Conservation (phyloP, 2,888 invertebrate genomes). For the Linyphia triangularis region DNA sequence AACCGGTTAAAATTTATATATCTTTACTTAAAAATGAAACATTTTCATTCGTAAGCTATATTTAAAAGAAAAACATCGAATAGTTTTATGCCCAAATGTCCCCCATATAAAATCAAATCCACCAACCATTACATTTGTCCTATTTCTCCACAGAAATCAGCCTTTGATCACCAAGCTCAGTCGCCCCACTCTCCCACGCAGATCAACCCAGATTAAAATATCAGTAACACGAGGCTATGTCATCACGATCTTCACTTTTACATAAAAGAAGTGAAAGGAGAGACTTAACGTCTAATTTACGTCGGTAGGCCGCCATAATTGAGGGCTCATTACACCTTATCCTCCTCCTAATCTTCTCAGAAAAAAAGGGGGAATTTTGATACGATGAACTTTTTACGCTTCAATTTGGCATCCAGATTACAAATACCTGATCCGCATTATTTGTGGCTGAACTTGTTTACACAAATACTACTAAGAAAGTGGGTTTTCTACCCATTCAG, state of each 20-base stretch:
- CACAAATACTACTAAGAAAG: too few relatives aligned
- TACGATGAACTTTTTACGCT: background rate
- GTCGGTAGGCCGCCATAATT: background rate
- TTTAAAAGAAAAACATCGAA: background rate
- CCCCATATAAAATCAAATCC: background rate
- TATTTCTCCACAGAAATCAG: background rate
- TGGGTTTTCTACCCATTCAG: too few relatives aligned
- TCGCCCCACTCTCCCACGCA: constrained; percentile 29
- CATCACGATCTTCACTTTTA: background rate
- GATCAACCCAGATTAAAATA: constrained; percentile 11
- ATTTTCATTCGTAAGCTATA: too few relatives aligned
- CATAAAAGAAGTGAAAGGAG: constrained; percentile 20
- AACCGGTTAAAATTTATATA: too few relatives aligned
- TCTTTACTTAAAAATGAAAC: too few relatives aligned
- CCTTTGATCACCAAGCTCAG: background rate
- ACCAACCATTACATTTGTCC: background rate
- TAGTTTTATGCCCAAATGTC: background rate
- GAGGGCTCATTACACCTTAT: background rate
- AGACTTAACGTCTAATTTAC: constrained; percentile 7
- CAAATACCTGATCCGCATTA: background rate
- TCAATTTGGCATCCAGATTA: background rate
- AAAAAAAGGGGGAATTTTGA: background rate
- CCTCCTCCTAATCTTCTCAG: background rate
- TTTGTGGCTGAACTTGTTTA: too few relatives aligned
- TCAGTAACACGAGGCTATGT: constrained; percentile 1